phyloP scores from a whole-genome alignment of 2,888 invertebrate genomes.

The Cantharis flavilabris region DNA sequence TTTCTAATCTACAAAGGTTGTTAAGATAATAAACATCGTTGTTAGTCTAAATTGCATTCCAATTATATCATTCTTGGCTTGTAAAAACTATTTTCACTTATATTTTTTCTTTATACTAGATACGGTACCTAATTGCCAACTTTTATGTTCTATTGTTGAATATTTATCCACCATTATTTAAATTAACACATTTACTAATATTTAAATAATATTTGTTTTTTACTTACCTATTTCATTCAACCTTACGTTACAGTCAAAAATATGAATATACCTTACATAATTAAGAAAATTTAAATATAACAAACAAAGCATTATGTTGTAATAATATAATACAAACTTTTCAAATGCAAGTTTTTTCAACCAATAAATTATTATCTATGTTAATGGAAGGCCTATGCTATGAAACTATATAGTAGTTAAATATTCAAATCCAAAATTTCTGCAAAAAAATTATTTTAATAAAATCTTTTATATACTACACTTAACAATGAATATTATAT shows the following conservation, averaged over 20 bases:
- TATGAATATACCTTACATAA: background rate
- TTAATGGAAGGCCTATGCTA: too few relatives aligned
- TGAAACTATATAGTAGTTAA: too few relatives aligned
- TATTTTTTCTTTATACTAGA: background rate
- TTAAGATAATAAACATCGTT: constrained; percentile 11
- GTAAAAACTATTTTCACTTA: background rate
- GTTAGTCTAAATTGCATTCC: constrained; percentile 7
- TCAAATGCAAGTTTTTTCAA: too few relatives aligned
- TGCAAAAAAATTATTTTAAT: too few relatives aligned
- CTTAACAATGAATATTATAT: background rate
- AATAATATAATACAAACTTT: too few relatives aligned
- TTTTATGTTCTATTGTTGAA: background rate
- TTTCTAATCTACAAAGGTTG: background rate
- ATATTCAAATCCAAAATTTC: too few relatives aligned
- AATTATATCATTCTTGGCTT: background rate
- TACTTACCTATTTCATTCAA: background rate
- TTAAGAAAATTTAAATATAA: background rate
- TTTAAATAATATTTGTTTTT: background rate
- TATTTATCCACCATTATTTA: background rate
- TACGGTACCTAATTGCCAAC: background rate
- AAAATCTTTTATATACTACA: background rate
- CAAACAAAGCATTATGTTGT: too few relatives aligned
- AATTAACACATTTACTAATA: background rate
- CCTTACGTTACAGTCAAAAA: background rate
- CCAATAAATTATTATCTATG: too few relatives aligned